Evolutionary conservation across 2,797 vertebrate genomes (phyloP).

Genomic region (Hoplostethus atlanticus): DNA sequence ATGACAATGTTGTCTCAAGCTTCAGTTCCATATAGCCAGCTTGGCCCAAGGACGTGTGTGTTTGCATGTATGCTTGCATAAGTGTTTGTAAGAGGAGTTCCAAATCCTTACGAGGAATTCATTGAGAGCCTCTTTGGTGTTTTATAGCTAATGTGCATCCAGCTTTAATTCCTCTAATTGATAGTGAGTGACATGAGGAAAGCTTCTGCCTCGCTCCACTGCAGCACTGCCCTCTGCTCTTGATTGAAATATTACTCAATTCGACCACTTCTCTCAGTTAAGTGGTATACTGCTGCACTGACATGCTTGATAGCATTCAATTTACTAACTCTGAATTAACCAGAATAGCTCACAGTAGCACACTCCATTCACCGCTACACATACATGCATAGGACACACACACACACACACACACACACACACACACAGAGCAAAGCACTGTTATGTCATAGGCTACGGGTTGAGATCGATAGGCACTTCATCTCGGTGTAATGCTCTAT

Average conservation of each 20-base stretch:
- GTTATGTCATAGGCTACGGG: slow-evolving; percentile 41
- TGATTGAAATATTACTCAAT: slow-evolving; percentile 70
- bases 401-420: neutral
- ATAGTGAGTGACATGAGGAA: slow-evolving; percentile 49
- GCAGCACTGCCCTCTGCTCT: slow-evolving; percentile 35
- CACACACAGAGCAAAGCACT: neutral
- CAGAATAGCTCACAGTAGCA: slow-evolving; percentile 46
- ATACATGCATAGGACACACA: neutral
- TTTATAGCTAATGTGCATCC: slow-evolving; percentile 13
- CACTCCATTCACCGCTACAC: slow-evolving; percentile 34
- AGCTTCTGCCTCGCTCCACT: slow-evolving; percentile 28
- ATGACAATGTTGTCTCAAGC: slow-evolving; percentile 45
- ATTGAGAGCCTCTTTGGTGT: neutral
- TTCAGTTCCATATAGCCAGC: slow-evolving; percentile 46
- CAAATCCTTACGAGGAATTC: neutral
- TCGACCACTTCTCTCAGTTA: slow-evolving; percentile 69
- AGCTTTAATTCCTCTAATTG: slow-evolving; percentile 58
- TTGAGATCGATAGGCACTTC: slow-evolving; percentile 60
- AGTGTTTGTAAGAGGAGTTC: neutral
- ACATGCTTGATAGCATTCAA: slow-evolving; percentile 67
- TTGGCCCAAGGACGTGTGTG: slow-evolving; percentile 6
- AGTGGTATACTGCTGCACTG: slow-evolving; percentile 63
- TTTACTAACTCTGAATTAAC: slow-evolving; percentile 60
- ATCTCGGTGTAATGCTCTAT: slow-evolving; percentile 37
- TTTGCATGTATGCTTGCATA: slow-evolving; percentile 2